These are phyloP conservation scores for Galerucella nymphaeae DNA, from an alignment of 2,888 invertebrate genomes.

Conservation along the genomic window DNA sequence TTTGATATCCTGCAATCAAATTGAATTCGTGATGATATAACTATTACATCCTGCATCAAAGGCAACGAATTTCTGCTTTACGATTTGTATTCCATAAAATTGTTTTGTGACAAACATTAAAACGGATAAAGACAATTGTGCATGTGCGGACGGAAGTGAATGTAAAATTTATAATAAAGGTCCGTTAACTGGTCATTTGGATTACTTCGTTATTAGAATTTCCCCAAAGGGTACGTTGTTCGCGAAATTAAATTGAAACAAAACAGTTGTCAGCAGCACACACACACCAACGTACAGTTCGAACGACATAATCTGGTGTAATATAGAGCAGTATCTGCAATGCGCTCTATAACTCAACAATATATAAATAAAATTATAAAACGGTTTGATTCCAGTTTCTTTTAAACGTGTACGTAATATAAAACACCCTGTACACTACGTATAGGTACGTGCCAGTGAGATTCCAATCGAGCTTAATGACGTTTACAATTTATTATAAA, in stretches of 20 bases:
- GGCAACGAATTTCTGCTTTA: too few species aligned
- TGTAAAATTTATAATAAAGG: constrained; percentile 20
- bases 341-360: background rate
- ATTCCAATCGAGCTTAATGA: too few species aligned
- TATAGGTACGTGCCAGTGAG: too few species aligned
- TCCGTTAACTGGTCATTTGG: constrained; percentile 30
- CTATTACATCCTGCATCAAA: too few species aligned
- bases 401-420: too few species aligned
- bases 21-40: too few species aligned
- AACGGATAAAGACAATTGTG: constrained; percentile 18
- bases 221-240: constrained; percentile 15
- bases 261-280: constrained; percentile 21
- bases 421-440: too few species aligned
- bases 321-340: constrained; percentile 8
- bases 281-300: background rate
- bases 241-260: constrained; percentile 28
- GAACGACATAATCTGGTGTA: background rate
- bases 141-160: constrained; percentile 21
- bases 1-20: too few species aligned
- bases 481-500: too few species aligned
- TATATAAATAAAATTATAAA: background rate
- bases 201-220: constrained; percentile 28
- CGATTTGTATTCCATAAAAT: background rate
- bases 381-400: too few species aligned
- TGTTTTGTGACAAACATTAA: background rate